These are phyloP conservation scores for Unio pictorum DNA, from an alignment of 2,888 invertebrate genomes.

Conservation along the genomic window DNA sequence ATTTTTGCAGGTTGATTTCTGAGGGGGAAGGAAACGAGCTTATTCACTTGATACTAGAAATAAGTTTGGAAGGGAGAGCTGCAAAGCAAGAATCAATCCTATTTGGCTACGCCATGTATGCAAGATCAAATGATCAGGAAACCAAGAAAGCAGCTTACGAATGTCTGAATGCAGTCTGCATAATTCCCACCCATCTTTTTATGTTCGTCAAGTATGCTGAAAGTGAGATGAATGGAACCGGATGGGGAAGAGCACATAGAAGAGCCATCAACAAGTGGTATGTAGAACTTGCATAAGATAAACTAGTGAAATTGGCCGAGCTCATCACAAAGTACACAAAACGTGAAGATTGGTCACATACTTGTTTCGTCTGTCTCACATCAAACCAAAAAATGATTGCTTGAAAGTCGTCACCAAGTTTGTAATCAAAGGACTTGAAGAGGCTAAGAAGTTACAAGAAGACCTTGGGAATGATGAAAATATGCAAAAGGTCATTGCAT, in stretches of 20 bases:
- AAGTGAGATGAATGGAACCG: constrained; percentile 71
- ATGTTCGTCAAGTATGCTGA: constrained; percentile 78
- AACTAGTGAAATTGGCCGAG: constrained; percentile 75
- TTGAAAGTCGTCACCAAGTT: constrained; percentile 43
- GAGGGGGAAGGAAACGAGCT: constrained; percentile 62
- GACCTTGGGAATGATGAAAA: constrained; percentile 18
- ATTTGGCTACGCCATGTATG: constrained; percentile 79
- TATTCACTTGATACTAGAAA: constrained; percentile 59
- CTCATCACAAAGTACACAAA: constrained; percentile 78
- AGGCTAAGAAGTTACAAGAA: constrained; percentile 36
- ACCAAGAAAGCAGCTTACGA: constrained; percentile 76
- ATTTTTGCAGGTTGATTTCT: constrained; percentile 54
- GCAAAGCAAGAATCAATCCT: constrained; percentile 74
- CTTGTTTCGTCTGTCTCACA: constrained; percentile 73
- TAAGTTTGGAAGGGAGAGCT: constrained; percentile 67
- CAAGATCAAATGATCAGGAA: constrained; percentile 70
- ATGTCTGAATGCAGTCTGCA: constrained; percentile 76
- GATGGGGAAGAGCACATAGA: constrained; percentile 80
- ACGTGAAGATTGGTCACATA: constrained; percentile 82
- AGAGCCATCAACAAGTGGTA: constrained; percentile 80
- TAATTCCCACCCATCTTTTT: constrained; percentile 79
- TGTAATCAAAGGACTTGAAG: constrained; percentile 49
- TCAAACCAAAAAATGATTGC: constrained; percentile 37
- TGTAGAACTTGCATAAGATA: constrained; percentile 24
- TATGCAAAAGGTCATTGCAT: constrained; percentile 37